These are phyloP conservation scores for Phodopus roborovskii DNA, from an alignment of 2,113 vertebrate genomes.

Conservation along the genomic window DNA sequence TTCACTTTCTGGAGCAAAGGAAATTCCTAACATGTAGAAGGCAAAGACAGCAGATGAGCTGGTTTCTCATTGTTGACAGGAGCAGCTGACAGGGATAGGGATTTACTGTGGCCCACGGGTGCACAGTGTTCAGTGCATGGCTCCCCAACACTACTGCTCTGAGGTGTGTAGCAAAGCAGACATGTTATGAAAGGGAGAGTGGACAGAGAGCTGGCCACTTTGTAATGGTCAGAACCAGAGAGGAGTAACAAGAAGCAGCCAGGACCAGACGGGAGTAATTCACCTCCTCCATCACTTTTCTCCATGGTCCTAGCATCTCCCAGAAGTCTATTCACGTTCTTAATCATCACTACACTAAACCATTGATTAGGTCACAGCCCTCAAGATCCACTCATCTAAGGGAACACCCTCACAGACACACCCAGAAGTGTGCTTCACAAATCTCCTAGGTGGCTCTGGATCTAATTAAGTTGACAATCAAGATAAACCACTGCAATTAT, in stretches of 20 bases:
- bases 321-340: neutral
- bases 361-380: neutral
- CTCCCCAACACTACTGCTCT: neutral
- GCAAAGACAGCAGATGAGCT: neutral
- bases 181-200: no score
- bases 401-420: neutral
- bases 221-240: neutral
- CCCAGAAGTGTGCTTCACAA: neutral
- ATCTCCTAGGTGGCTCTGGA: neutral
- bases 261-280: no score
- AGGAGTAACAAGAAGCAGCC: neutral
- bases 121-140: neutral
- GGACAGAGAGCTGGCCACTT: neutral
- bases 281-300: neutral
- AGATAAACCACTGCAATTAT: neutral
- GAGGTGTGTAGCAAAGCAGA: neutral
- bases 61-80: neutral
- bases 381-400: neutral
- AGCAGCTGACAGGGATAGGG: neutral
- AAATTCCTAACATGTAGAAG: neutral
- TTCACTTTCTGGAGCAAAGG: neutral
- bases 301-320: neutral
- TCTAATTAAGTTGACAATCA: neutral
- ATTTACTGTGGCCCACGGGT: neutral
- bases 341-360: neutral